A percentile compares a stretch with the other conserved stretches of the same genome.
Conservation (phyloP, 1,140 invertebrate genomes). For the Papilio polytes region DNA sequence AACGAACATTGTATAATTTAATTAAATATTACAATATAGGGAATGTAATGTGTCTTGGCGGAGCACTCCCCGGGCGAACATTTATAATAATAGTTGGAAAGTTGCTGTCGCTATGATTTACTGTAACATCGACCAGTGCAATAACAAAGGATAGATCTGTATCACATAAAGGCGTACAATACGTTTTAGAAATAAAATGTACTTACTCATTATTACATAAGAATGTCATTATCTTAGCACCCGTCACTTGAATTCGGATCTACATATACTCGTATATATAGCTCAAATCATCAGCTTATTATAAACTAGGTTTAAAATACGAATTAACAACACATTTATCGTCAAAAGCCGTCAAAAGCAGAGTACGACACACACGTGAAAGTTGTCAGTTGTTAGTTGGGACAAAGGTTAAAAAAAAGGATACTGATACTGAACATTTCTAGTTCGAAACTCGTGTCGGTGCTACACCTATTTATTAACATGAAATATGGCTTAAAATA, state of each 20-base stretch:
- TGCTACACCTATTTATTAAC: background rate
- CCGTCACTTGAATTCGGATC: no score
- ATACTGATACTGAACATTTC: no score
- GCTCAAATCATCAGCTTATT: no score
- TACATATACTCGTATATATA: no score
- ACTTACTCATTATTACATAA: no score
- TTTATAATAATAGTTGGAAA: slow-evolving; percentile 12
- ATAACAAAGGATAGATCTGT: background rate
- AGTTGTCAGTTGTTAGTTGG: no score
- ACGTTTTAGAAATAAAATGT: background rate
- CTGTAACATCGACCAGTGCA: background rate
- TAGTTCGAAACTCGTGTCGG: background rate
- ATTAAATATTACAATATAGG: slow-evolving; percentile 12
- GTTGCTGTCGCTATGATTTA: background rate
- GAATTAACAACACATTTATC: no score
- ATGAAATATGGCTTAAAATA: background rate
- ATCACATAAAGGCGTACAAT: background rate
- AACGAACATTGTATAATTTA: slow-evolving; percentile 3
- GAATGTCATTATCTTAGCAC: no score
- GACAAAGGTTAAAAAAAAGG: no score
- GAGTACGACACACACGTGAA: no score
- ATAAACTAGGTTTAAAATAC: no score
- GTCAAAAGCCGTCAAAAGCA: no score
- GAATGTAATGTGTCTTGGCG: slow-evolving; percentile 1
- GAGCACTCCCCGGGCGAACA: slow-evolving; percentile 1